These are phyloP conservation scores for Microcaecilia unicolor DNA, from an alignment of 2,797 vertebrate genomes.

Conservation along the genomic window DNA sequence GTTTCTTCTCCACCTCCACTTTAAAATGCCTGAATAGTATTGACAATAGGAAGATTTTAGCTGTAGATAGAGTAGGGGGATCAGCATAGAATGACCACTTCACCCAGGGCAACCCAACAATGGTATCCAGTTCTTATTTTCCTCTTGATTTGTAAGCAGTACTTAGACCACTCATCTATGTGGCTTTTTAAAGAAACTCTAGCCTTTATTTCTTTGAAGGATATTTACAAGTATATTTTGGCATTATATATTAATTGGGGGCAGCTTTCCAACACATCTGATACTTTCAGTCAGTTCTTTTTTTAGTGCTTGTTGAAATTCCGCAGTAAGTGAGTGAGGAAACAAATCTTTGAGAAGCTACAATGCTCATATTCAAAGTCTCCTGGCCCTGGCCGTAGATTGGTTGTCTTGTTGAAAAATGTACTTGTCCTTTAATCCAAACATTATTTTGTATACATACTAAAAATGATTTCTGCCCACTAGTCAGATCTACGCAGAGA, in stretches of 20 bases:
- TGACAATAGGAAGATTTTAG: too few species aligned
- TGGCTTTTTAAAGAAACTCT: too few species aligned
- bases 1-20: too few species aligned
- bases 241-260: not conserved
- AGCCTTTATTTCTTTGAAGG: too few species aligned
- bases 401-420: conserved; percentile 19
- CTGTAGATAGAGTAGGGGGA: too few species aligned
- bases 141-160: not conserved
- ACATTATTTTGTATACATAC: conserved; percentile 26
- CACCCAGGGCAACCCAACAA: too few species aligned
- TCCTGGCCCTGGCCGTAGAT: not conserved
- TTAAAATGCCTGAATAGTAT: too few species aligned
- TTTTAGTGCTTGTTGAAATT: not conserved
- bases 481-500: conserved; percentile 18
- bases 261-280: too few species aligned
- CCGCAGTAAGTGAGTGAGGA: not conserved
- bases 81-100: too few species aligned
- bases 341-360: conserved; percentile 9
- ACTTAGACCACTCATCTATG: too few species aligned
- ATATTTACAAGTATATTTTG: not conserved
- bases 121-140: not conserved
- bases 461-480: conserved; percentile 41
- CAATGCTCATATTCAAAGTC: conserved; percentile 1
- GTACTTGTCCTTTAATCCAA: conserved; percentile 29
- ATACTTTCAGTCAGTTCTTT: not conserved